These are phyloP conservation scores for Pseudopleuronectes americanus DNA, from an alignment of 2,797 vertebrate species.

Conservation along the genomic window DNA sequence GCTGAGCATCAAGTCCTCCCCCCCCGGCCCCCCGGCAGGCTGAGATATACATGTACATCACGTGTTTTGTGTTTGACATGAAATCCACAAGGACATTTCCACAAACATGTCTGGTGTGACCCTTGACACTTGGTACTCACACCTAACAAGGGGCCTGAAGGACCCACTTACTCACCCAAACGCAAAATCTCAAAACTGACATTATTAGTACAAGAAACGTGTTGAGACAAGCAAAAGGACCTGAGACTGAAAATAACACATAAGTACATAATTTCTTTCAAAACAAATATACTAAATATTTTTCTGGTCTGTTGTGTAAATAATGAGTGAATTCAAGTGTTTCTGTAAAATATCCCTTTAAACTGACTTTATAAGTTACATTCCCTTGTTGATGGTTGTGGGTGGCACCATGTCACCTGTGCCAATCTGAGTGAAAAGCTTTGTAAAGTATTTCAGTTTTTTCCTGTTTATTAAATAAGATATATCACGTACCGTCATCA, in stretches of 20 bases:
- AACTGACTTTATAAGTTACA: background rate
- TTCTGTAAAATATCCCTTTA: too few species aligned
- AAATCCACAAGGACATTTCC: background rate
- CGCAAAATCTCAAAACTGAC: background rate
- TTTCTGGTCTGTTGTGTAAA: background rate
- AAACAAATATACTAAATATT: conserved; percentile 10
- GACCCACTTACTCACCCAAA: background rate
- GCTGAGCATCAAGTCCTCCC: background rate
- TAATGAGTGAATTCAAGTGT: too few species aligned
- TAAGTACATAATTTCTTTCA: conserved; percentile 4
- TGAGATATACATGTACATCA: background rate
- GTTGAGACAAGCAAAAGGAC: background rate
- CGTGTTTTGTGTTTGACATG: background rate
- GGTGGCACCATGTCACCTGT: background rate
- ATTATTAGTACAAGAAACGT: background rate
- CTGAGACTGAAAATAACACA: background rate
- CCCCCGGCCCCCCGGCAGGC: too few species aligned
- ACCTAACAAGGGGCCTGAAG: conserved; percentile 1
- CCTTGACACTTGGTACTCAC: conserved; percentile 6
- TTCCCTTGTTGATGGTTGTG: background rate
- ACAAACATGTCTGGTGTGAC: conserved; percentile 1
- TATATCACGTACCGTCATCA: conserved; percentile 55
- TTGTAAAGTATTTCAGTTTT: background rate
- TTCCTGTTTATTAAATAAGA: conserved; percentile 4
- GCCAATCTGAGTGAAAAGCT: background rate